Evolutionary conservation across 2,888 invertebrate genomes (phyloP), one percentile per base, ranked within the genome.

Genomic region (Mystacides longicornis): DNA sequence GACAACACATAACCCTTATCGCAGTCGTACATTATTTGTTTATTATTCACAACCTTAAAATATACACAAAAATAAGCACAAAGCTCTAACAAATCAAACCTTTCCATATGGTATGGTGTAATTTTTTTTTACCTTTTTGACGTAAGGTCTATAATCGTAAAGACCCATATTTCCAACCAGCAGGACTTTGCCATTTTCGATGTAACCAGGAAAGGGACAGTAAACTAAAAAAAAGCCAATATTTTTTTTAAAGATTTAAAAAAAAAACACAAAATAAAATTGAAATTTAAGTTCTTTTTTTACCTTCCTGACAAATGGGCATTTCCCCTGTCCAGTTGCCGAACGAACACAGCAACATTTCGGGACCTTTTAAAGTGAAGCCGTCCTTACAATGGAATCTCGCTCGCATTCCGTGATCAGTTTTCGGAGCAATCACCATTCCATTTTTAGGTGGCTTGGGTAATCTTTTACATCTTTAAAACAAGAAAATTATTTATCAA

Each of bases 321-420:
- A 84, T 81, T 54, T 89, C 88, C 0, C 93, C 93, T 2, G 86
- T 88, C 99, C 98, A 99, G 64, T 90, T 87, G 0, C 99, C 99
- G 69, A 90, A 97, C 0, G 89, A 86, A 66, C 99, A 99, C 55
- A 89, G 86, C 2, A 93, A 84, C 42, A 86, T 86, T 1, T 87
- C 82, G 7, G 82, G 81, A 3, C 87, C 93, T 42, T 83, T 81
- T n/a, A 96, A 72, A 58, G 85, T 83, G 68, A 81, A 98, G 0
- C 98, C 98, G 65, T 97, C 95, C 65, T 92, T 89, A 68, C 98
- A 98, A 62, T 88, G 85, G 70, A 93, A 98, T 23, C 89, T 79
- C 0, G 98, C 98, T 66, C 87, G 86, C 88, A 94, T 93, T 0
- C 95, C 94, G 67, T 99, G 98, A 60, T 93, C 92, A n/a, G 93